Conservation (phyloP, 2,888 invertebrate genomes). For the Synergus laeviventris region DNA sequence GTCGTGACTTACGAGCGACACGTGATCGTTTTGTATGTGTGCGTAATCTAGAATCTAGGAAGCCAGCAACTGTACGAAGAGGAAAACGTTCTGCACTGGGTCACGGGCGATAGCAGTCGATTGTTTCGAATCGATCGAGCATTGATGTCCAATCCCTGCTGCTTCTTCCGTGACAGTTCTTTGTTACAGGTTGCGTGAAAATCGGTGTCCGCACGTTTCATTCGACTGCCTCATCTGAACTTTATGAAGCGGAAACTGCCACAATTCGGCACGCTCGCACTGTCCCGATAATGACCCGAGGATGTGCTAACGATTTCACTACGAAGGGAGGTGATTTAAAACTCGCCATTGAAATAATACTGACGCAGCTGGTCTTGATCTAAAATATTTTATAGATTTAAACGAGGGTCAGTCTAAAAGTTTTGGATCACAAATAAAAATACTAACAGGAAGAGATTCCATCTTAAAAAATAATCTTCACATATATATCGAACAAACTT, state of each 20-base stretch:
- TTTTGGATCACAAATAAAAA: too few species aligned
- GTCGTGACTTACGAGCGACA: slow-evolving; percentile 65
- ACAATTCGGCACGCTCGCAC: slow-evolving; percentile 17
- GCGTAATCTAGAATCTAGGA: slow-evolving; percentile 49
- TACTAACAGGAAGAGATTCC: too few species aligned
- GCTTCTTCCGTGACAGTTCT: slow-evolving; percentile 28
- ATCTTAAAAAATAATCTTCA: too few species aligned
- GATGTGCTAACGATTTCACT: slow-evolving; percentile 26
- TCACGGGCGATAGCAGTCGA: slow-evolving; percentile 58
- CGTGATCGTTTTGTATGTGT: slow-evolving; percentile 68
- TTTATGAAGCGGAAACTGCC: slow-evolving; percentile 42
- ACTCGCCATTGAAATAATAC: slow-evolving; percentile 19
- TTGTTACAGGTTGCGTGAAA: slow-evolving; percentile 45
- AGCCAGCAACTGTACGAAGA: slow-evolving; percentile 47
- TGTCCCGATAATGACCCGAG: slow-evolving; percentile 21
- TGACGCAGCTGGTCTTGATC: slow-evolving; percentile 15
- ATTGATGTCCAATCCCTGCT: slow-evolving; percentile 35
- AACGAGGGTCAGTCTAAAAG: too few species aligned
- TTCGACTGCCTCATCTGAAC: slow-evolving; percentile 32
- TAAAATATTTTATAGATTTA: neutral
- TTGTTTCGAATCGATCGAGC: slow-evolving; percentile 54
- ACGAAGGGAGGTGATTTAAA: slow-evolving; percentile 13
- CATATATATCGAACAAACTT: too few species aligned
- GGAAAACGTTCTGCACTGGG: slow-evolving; percentile 53
- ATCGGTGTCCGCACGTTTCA: slow-evolving; percentile 46